A percentile compares a stretch with the other conserved stretches of the same genome.
These are phyloP conservation scores for Phortica magna DNA, from an alignment of 2,888 invertebrate genomes.

Conservation along the genomic window DNA sequence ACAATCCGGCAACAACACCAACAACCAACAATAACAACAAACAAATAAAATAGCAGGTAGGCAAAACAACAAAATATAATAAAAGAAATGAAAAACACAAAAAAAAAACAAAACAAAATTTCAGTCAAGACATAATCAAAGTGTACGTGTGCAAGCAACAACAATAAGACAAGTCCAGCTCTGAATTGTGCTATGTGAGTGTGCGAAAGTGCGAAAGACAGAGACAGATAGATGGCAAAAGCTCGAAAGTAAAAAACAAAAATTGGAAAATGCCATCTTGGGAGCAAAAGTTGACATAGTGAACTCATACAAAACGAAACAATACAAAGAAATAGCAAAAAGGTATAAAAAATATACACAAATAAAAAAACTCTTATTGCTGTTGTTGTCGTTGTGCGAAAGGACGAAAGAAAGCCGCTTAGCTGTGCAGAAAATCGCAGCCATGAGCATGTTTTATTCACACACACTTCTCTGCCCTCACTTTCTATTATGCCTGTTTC, in stretches of 20 bases:
- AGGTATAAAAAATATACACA: slow-evolving; percentile 6
- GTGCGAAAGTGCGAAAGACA: slow-evolving; percentile 49
- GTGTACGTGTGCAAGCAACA: slow-evolving; percentile 62
- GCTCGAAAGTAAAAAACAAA: slow-evolving; percentile 17
- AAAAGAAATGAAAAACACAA: slow-evolving; percentile 8
- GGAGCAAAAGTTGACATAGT: slow-evolving; percentile 58
- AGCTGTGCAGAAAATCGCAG: slow-evolving; percentile 2
- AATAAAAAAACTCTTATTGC: not conserved
- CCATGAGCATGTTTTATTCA: not conserved
- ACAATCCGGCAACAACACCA: slow-evolving; percentile 40
- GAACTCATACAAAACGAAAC: slow-evolving; percentile 33
- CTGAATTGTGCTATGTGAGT: not conserved
- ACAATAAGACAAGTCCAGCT: slow-evolving; percentile 1
- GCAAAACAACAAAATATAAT: not conserved
- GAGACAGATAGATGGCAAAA: slow-evolving; percentile 22
- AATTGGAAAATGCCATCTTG: slow-evolving; percentile 46
- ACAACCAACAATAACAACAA: slow-evolving; percentile 27
- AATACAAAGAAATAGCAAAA: slow-evolving; percentile 24
- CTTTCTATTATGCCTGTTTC: too few relatives aligned
- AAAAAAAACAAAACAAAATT: not conserved
- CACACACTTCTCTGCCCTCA: not conserved
- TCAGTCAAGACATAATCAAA: slow-evolving; percentile 2
- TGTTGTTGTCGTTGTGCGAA: not conserved
- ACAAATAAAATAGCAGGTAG: not conserved
- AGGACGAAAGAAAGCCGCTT: slow-evolving; percentile 8